Evolutionary conservation across 2,113 vertebrate species (phyloP).

Genomic region (Tamias sibiricus): DNA sequence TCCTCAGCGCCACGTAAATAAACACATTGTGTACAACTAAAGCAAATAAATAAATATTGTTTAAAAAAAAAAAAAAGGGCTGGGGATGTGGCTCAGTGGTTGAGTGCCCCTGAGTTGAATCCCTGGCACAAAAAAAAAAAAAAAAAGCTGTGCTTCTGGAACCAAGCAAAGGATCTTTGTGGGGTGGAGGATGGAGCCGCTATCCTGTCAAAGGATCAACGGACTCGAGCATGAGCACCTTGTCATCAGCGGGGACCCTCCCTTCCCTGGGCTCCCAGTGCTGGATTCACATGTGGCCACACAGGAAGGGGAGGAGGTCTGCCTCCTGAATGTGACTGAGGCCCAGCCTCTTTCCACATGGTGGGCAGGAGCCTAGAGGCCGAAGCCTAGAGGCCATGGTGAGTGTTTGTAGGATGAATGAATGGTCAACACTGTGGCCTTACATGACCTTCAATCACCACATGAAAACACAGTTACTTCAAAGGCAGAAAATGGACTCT

Average conservation of each 20-base stretch:
- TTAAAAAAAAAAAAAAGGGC: no score
- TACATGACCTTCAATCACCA: background rate
- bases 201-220: no score
- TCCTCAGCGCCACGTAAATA: no score
- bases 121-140: no score
- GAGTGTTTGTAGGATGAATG: background rate
- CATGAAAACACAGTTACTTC: background rate
- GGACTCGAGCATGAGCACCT: background rate
- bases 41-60: no score
- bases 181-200: background rate
- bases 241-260: background rate
- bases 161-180: background rate
- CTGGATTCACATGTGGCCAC: fast-evolving
- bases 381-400: background rate
- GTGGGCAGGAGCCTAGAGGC: background rate
- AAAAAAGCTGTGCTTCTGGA: background rate
- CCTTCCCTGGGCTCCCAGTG: background rate
- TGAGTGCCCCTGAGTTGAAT: no score
- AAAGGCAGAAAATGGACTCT: background rate
- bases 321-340: background rate
- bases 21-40: no score
- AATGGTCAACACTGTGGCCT: background rate
- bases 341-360: background rate
- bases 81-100: no score
- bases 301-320: background rate